Conservation (phyloP, 1,140 invertebrate genomes). For the Pseudachorutes palmiensis region DNA sequence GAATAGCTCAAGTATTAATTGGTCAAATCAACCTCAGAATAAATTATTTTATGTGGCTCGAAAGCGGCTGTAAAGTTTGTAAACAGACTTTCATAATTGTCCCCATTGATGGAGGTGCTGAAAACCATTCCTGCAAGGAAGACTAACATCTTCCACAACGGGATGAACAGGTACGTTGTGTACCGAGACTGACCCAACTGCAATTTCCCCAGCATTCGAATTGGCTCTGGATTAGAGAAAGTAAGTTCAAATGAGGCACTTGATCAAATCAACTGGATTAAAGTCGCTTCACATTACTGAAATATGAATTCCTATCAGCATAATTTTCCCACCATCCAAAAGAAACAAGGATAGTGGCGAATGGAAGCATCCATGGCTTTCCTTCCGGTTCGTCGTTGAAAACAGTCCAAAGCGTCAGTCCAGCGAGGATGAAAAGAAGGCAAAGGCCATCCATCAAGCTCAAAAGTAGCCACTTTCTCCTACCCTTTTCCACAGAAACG, state of each 20-base stretch:
- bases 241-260: not conserved
- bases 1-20: not conserved
- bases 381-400: constrained; percentile 2
- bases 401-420: constrained; percentile 20
- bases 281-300: constrained; percentile 55
- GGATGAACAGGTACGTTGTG: constrained; percentile 81
- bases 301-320: constrained; percentile 68
- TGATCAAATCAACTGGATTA: not conserved
- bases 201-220: constrained; percentile 66
- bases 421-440: constrained; percentile 37
- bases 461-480: not conserved
- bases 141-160: constrained; percentile 74
- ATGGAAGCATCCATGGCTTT: constrained; percentile 43
- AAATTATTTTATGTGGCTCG: constrained; percentile 64
- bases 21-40: constrained; percentile 57
- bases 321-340: constrained; percentile 97
- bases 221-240: constrained; percentile 52
- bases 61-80: constrained; percentile 64
- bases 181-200: constrained; percentile 75
- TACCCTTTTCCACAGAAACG: not conserved
- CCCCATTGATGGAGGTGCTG: constrained; percentile 61
- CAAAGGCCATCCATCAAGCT: constrained; percentile 28
- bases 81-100: constrained; percentile 69
- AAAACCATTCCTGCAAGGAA: constrained; percentile 67
- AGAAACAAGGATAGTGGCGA: constrained; percentile 42